Evolutionary conservation across 2,888 invertebrate genomes (phyloP), one percentile per base, ranked within the genome.

Genomic region (Caenorhabditis virilis): DNA sequence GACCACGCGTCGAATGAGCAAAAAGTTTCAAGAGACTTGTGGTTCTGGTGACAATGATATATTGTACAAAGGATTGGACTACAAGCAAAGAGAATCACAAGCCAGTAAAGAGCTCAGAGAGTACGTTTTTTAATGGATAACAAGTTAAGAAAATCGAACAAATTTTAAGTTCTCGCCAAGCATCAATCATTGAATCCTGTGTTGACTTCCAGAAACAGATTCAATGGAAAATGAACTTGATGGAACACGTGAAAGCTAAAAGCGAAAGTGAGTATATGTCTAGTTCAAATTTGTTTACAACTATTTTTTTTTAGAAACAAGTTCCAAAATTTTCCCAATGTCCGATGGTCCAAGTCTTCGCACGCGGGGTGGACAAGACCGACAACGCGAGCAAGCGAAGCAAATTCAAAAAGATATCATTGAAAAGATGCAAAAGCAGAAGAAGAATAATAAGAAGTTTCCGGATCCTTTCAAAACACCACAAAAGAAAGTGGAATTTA

Each of bases 171-270:
- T 51, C 52, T 25, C 70, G 78, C 13, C 61, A 69, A 33, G 77
- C 74, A 16, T 72, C 73, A 9, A 62, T 77, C 16, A 56, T 72
- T 36, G 78, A 77, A 36, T 71, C 71, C 1, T 69, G 69, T 36
- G 72, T 76, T 43, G 77, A 77, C 56, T 75, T 75, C 50, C 77
- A 76, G 26, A 75, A 74, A 36, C 78, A 78, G 45, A 62, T 78
- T 23, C 61, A 72, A 42, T 77, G 76, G 71, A 78, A 78, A 55
- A 62, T 70, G 26, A 71, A 62, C 39, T 59, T 78, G 2, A 65
- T 77, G 41, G 62, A 74, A 30, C 70, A 76, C 45, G 66, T 73
- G 6, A 48, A 57, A 27, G 50, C 48, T 18, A 62, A 65, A 18
- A n/a, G 46, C 3, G 48, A 58, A 16, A 9, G 57, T 57, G 45